Evolutionary conservation across 2,888 invertebrate species (phyloP).

Genomic region (Taphrorychus bicolor): DNA sequence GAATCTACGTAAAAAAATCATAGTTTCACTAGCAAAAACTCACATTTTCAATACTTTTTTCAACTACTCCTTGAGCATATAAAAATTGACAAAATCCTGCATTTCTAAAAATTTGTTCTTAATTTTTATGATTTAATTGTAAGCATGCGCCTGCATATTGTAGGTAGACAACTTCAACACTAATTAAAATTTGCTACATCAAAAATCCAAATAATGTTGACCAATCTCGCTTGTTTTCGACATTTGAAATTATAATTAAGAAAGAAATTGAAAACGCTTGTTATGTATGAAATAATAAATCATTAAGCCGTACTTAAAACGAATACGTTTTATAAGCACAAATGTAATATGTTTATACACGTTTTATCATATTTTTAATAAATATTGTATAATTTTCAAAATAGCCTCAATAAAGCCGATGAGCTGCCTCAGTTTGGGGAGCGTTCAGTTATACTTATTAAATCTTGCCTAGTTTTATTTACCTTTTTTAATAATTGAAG

Average conservation of each 20-base stretch:
- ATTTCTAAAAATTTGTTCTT: too few relatives aligned
- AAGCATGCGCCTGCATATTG: too few relatives aligned
- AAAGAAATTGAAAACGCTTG: conserved; percentile 28
- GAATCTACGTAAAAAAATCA: too few relatives aligned
- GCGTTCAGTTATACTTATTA: conserved; percentile 29
- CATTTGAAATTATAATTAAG: not conserved
- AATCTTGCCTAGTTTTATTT: conserved; percentile 18
- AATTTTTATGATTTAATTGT: too few relatives aligned
- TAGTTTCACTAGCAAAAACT: too few relatives aligned
- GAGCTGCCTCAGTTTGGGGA: conserved; percentile 23
- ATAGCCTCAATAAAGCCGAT: conserved; percentile 36
- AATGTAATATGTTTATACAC: conserved; percentile 59
- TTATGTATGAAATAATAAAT: conserved; percentile 30
- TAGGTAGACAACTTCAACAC: too few relatives aligned
- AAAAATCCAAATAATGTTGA: not conserved
- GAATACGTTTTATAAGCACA: conserved; percentile 58
- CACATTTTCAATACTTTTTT: too few relatives aligned
- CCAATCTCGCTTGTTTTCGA: not conserved
- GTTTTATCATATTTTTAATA: conserved; percentile 61
- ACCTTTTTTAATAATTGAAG: too few relatives aligned
- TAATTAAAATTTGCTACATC: not conserved
- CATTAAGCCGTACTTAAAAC: conserved; percentile 51
- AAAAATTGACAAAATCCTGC: too few relatives aligned
- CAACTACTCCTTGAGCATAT: too few relatives aligned
- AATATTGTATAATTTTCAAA: conserved; percentile 42